Evolutionary conservation across 2,113 vertebrate genomes (phyloP), one percentile per base, ranked within the genome.

Genomic region (Campylomormyrus tamandua): DNA sequence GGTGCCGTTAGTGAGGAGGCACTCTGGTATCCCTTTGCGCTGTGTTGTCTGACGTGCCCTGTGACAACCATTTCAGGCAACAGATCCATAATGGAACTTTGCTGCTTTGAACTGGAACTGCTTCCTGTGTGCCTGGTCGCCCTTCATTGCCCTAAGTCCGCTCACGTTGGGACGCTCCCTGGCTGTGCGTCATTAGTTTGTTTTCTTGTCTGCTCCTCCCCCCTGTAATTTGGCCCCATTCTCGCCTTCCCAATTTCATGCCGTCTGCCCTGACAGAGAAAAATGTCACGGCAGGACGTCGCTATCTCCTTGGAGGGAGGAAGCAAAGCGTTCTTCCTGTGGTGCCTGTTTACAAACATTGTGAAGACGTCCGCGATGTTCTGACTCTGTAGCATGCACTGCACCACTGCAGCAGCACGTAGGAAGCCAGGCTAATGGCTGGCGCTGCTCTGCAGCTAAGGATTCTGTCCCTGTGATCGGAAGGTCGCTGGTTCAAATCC

Each of bases 241-340:
- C 46, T 86, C 21, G 45, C 45, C 83, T 50, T 86, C 46, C 45
- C 83, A 86, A 86, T 86, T 86, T 86, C 83, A 86, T 50, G 45
- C 45, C 48, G 83, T 49, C 48, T 86, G 83, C 83, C 45, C 48
- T 49, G 83, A 50, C 24, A 49, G 83, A 86, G 74, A 86, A 86
- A 86, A 86, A 49, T 48, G 83, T 86, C 48, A 49, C 45, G n/a
- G 83, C 83, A 86, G 83, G 48, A 49, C 48, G 8, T 50, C 19
- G 45, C 83, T 50, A 86, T 86, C 45, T 27, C 9, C 83, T 48
- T 86, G 45, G n/a, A 15, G 45, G 46, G 48, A 86, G 83, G 45
- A 86, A 80, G 35, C 74, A 80, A 19, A 80, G 35, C 7, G 13
- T 19, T 42, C 31, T 80, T 42, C 74, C 74, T 80, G 74, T 42